Evolutionary conservation across 2,797 vertebrate genomes (phyloP).

Genomic region (Pangasius krempfi): DNA sequence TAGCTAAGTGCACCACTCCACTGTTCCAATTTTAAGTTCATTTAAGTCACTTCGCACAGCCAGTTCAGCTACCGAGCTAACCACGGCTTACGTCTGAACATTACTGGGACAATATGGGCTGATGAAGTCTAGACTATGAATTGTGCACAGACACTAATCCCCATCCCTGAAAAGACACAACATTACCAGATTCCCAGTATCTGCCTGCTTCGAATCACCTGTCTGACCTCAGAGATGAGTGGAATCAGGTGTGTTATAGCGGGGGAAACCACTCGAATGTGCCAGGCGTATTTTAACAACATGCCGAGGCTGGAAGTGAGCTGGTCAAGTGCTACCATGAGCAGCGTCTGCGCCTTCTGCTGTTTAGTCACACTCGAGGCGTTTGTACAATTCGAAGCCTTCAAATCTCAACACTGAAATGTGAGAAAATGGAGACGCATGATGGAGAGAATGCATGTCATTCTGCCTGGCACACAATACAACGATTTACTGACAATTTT

Average conservation of each 20-base stretch:
- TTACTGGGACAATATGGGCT: too few relatives aligned
- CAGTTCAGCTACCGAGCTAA: too few relatives aligned
- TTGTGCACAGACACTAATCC: not conserved
- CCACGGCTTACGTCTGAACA: too few relatives aligned
- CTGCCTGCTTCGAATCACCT: not conserved
- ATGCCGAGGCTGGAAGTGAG: conserved; percentile 1
- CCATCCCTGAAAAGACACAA: not conserved
- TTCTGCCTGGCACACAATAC: not conserved
- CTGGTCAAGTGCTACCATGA: not conserved
- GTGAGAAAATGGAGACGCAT: not conserved
- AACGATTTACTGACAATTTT: not conserved
- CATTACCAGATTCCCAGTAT: not conserved
- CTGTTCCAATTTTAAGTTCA: too few relatives aligned
- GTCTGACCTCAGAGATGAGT: not conserved
- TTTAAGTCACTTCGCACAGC: too few relatives aligned
- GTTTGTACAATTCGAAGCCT: not conserved
- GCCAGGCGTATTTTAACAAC: not conserved
- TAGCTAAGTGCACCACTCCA: too few relatives aligned
- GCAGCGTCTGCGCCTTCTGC: not conserved
- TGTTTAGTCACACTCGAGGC: not conserved
- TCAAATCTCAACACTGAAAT: not conserved
- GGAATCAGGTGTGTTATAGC: not conserved
- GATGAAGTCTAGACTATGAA: not conserved
- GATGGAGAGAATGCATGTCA: not conserved
- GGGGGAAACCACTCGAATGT: not conserved